Percentiles rank a stretch among this genome's conserved stretches.
phyloP scores from a whole-genome alignment of 92 coral and sea anemone genomes.

The Pocillopora meandrina region DNA sequence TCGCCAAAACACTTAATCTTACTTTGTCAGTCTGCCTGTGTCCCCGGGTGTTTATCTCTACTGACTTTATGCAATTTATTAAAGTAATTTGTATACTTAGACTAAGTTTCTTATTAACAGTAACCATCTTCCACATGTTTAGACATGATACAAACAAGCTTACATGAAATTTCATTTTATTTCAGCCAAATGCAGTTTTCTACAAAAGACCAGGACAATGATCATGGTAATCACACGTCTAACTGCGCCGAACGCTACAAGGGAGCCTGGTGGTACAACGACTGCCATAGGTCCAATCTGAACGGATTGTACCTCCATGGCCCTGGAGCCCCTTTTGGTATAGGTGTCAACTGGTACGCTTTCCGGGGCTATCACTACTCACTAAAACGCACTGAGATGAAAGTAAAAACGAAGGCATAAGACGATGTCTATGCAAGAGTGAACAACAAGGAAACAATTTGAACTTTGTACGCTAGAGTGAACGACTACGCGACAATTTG shows the following conservation, averaged over 20 bases:
- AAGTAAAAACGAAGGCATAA: too few relatives aligned
- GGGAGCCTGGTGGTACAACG: slow-evolving; percentile 10
- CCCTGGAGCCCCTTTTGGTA: neutral
- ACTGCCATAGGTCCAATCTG: neutral
- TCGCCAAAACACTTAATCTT: too few relatives aligned
- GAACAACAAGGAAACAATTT: too few relatives aligned
- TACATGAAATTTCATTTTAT: neutral
- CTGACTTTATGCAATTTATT: too few relatives aligned
- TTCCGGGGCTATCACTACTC: neutral
- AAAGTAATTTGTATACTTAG: too few relatives aligned
- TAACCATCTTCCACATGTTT: too few relatives aligned
- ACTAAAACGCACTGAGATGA: neutral
- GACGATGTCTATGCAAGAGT: too few relatives aligned
- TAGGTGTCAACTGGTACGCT: neutral
- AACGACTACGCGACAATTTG: too few relatives aligned
- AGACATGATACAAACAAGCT: neutral
- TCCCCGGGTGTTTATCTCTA: too few relatives aligned
- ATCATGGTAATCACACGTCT: neutral
- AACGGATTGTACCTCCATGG: slow-evolving; percentile 7
- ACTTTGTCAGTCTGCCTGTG: too few relatives aligned
- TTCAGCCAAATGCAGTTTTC: neutral
- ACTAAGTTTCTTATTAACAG: too few relatives aligned
- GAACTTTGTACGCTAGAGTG: too few relatives aligned
- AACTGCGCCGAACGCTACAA: neutral
- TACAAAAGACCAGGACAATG: slow-evolving; percentile 4